Evolutionary conservation across 2,888 invertebrate genomes (phyloP).

Genomic region (Hedychridium roseum): DNA sequence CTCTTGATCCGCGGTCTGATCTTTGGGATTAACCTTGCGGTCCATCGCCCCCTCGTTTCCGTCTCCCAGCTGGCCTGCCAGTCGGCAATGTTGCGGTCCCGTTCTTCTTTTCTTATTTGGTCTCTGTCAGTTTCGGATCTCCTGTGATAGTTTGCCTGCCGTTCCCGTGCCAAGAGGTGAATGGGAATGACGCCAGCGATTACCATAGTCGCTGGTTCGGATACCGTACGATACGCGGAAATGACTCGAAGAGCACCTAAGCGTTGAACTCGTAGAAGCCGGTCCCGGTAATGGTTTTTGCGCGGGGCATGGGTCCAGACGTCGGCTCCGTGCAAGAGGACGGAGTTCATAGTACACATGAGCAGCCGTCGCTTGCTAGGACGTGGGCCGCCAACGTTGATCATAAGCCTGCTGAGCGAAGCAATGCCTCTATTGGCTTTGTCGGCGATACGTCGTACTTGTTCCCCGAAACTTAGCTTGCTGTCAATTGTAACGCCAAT

Average conservation of each 20-base stretch:
- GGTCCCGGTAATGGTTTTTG: conserved; percentile 21
- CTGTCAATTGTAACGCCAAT: conserved; percentile 29
- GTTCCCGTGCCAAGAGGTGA: conserved; percentile 15
- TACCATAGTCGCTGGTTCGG: conserved; percentile 23
- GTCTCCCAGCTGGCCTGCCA: conserved; percentile 7
- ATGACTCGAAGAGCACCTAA: conserved; percentile 20
- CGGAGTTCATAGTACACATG: conserved; percentile 23
- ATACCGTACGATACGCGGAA: conserved; percentile 32
- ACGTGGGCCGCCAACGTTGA: conserved; percentile 14
- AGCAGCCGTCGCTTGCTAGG: conserved; percentile 22
- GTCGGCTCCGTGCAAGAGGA: conserved; percentile 31
- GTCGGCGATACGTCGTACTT: conserved; percentile 13
- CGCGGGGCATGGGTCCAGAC: conserved; percentile 25
- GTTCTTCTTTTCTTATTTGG: background rate
- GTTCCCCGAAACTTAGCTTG: conserved; percentile 19
- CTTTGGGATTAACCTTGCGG: background rate
- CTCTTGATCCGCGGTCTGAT: conserved; percentile 2
- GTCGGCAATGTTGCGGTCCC: background rate
- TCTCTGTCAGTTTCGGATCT: background rate
- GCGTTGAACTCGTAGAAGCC: conserved; percentile 25
- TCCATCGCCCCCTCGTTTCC: conserved; percentile 3
- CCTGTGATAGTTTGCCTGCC: conserved; percentile 1
- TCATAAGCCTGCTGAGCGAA: conserved; percentile 13
- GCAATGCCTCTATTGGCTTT: conserved; percentile 25
- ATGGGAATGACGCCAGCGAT: conserved; percentile 29